Evolutionary conservation across 2,888 invertebrate species (phyloP).

Genomic region (Loripinus fragilis): DNA sequence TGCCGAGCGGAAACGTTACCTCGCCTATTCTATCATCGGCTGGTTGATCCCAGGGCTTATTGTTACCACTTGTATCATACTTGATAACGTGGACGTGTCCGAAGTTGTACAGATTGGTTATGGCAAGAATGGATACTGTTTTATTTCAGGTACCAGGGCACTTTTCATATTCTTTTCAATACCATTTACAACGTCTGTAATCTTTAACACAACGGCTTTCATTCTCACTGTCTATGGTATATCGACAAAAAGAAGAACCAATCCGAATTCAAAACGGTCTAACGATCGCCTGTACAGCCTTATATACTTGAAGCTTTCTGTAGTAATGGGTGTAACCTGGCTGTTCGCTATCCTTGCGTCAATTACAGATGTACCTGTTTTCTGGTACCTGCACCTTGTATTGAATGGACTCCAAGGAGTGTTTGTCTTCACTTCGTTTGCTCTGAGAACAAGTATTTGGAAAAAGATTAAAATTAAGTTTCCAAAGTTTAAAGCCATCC

Average conservation of each 20-base stretch:
- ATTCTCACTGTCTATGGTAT: slow-evolving; percentile 31
- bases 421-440: slow-evolving; percentile 33
- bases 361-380: not conserved
- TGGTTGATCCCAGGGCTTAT: slow-evolving; percentile 26
- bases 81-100: slow-evolving; percentile 11
- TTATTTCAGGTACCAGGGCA: slow-evolving; percentile 16
- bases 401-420: slow-evolving; percentile 40
- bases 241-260: not conserved
- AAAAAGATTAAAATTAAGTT: not conserved
- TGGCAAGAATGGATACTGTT: slow-evolving; percentile 17
- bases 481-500: not conserved
- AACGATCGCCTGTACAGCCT: slow-evolving; percentile 19
- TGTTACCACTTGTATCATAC: slow-evolving; percentile 15
- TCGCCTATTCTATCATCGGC: slow-evolving; percentile 13
- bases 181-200: slow-evolving; percentile 4
- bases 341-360: slow-evolving; percentile 22
- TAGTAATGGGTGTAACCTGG: slow-evolving; percentile 38
- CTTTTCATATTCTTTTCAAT: slow-evolving; percentile 21
- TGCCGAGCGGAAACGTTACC: not conserved
- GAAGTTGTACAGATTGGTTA: slow-evolving; percentile 18
- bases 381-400: slow-evolving; percentile 22
- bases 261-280: slow-evolving; percentile 1
- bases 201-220: slow-evolving; percentile 29
- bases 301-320: slow-evolving; percentile 33
- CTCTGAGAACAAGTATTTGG: slow-evolving; percentile 16